phyloP scores from a whole-genome alignment of 2,113 vertebrate species.

The Anarhynchus alexandrinus region DNA sequence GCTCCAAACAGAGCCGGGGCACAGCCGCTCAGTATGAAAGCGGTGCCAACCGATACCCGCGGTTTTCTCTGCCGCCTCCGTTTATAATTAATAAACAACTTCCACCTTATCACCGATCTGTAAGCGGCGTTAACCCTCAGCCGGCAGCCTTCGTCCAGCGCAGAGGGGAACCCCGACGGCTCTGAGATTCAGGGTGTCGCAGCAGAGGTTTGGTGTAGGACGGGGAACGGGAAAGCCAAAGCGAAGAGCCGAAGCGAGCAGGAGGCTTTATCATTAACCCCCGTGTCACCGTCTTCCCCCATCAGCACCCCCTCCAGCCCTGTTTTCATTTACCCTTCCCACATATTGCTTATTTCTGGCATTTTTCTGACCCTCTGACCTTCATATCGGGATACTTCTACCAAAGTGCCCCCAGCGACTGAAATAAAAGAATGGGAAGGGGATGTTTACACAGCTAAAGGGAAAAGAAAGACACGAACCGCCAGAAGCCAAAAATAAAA shows the following conservation, averaged over 20 bases:
- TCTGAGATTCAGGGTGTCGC: fast-evolving
- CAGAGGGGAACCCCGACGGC: not conserved
- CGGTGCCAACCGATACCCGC: not conserved
- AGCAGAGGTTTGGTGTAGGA: not conserved
- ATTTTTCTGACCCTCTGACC: not conserved
- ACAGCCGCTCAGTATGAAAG: not conserved
- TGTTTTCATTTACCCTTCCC: too few species aligned
- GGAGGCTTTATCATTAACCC: not conserved
- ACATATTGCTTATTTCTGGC: not conserved
- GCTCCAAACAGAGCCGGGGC: not conserved
- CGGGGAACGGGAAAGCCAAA: not conserved
- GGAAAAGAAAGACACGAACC: not conserved
- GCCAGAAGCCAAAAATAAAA: not conserved
- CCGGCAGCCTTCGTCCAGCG: not conserved
- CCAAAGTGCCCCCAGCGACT: not conserved
- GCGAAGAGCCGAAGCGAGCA: not conserved
- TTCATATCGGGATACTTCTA: fast-evolving
- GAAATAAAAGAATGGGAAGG: not conserved
- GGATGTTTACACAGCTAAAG: not conserved
- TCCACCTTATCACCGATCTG: not conserved
- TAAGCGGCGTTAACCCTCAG: too few species aligned
- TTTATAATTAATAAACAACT: not conserved
- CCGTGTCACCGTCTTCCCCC: not conserved
- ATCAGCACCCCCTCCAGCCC: not conserved
- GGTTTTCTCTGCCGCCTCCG: fast-evolving